Conservation (phyloP, 2,888 invertebrate genomes). For the Drosophila fungiperda region DNA sequence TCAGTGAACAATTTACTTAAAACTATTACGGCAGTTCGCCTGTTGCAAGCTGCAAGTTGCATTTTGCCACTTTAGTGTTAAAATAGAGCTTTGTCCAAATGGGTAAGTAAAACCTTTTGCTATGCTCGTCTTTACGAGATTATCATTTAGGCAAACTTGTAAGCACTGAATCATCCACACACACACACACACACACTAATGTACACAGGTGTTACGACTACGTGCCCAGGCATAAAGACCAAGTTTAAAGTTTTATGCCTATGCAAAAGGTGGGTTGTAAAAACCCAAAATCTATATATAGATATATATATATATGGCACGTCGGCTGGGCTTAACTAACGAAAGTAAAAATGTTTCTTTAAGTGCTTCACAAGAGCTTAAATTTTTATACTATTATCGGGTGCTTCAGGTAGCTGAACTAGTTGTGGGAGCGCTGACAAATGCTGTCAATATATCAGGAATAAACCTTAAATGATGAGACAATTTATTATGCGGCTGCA, state of each 20-base stretch:
- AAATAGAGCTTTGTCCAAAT: constrained; percentile 60
- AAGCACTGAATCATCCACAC: background rate
- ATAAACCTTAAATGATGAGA: constrained; percentile 72
- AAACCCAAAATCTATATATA: constrained; percentile 7
- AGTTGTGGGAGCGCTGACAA: constrained; percentile 63
- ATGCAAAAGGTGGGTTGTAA: constrained; percentile 46
- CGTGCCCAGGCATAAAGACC: constrained; percentile 32
- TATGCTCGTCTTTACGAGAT: constrained; percentile 44
- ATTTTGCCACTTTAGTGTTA: constrained; percentile 49
- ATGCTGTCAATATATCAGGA: constrained; percentile 74
- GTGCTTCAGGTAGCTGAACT: constrained; percentile 16
- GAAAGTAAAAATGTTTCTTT: constrained; percentile 46
- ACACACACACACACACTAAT: background rate
- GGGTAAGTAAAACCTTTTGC: constrained; percentile 59
- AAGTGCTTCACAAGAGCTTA: constrained; percentile 27
- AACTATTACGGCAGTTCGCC: constrained; percentile 16
- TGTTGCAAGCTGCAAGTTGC: constrained; percentile 28
- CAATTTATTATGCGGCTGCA: constrained; percentile 69
- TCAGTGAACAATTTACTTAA: constrained; percentile 71
- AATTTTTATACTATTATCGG: constrained; percentile 16
- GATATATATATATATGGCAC: background rate
- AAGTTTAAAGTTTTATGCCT: constrained; percentile 70
- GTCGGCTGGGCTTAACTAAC: constrained; percentile 21
- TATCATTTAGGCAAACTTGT: constrained; percentile 42
- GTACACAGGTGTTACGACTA: constrained; percentile 56